Base-by-base conservation (phyloP, 1,140 invertebrate species). In the Brachionus calyciflorus region DNA sequence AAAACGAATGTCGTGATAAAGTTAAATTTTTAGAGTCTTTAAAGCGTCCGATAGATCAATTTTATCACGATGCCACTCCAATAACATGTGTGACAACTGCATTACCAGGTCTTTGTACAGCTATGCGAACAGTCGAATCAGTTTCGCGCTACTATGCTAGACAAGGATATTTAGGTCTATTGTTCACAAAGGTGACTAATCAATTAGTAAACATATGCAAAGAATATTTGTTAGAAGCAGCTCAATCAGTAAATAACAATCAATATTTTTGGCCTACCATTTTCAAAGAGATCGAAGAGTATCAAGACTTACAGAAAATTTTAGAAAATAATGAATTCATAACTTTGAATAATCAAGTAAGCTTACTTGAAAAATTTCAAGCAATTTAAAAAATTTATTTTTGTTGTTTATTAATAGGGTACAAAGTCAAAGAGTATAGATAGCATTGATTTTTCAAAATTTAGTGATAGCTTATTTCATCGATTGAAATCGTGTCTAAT, bases 1-100 rank as follows among this genome's bases (percentile, higher is more conserved):
- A 83, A 80, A 85, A 85, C 80, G 84, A 85, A 76, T 83, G 83
- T 3, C 84, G 83, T 77, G 84, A 85, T 77, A 85, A 85, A 79
- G 82, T 84, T 19, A 83, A 82, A 70, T 85, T 83, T 78, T 77
- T 85, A 60, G 83, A 85, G 68, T 84, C 82, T 5, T 69, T 84
- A 40, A 80, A 81, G 65, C 79, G 82, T 1, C 80, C 83, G 63
- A 81, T 85, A 78, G 81, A 83, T 49, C 81, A 83, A 78, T 78
- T 85, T 77, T 84, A 84, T 75, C 55, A 80, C 37, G 81, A 81
- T 53, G 80, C 82, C 57, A 82, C 81, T 28, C 84, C 84, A 7
- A 76, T 79, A 10, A 77, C 60, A 26, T 82, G 84, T 21, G 82
- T 85, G 44, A 82, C 82, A 63, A 81, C 78, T 51, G 82, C 81